Conservation (phyloP, 2,113 vertebrate species). For the Aptenodytes patagonicus region DNA sequence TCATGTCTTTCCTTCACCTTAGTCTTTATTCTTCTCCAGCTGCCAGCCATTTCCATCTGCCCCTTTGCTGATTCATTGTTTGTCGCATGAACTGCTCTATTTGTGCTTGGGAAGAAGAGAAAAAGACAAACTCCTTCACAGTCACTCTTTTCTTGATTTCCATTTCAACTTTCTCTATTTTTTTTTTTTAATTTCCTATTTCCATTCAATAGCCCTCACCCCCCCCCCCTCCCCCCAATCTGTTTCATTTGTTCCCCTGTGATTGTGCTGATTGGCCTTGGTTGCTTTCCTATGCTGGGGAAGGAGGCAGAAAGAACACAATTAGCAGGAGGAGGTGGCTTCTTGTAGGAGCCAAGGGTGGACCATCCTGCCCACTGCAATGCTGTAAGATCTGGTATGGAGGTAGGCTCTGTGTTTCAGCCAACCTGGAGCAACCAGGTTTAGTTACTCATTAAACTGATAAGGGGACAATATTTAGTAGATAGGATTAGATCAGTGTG, state of each 20-base stretch:
- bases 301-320: background rate
- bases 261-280: background rate
- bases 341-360: background rate
- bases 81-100: background rate
- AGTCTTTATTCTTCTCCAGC: background rate
- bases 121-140: background rate
- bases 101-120: background rate
- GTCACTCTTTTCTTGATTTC: background rate
- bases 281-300: background rate
- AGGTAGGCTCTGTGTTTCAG: background rate
- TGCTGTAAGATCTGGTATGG: background rate
- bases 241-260: background rate
- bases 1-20: background rate
- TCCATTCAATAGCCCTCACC: background rate
- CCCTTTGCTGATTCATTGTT: background rate
- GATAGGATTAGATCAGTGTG: background rate
- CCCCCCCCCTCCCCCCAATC: fast-evolving
- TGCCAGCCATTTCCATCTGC: background rate
- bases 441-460: background rate
- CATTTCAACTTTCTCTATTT: background rate
- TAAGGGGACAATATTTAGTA: background rate
- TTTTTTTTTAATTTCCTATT: background rate
- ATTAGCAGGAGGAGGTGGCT: background rate
- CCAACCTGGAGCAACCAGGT: background rate
- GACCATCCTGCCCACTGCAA: background rate